Evolutionary conservation across 2,888 invertebrate genomes (phyloP).

Genomic region (Chymomyza caudatula): DNA sequence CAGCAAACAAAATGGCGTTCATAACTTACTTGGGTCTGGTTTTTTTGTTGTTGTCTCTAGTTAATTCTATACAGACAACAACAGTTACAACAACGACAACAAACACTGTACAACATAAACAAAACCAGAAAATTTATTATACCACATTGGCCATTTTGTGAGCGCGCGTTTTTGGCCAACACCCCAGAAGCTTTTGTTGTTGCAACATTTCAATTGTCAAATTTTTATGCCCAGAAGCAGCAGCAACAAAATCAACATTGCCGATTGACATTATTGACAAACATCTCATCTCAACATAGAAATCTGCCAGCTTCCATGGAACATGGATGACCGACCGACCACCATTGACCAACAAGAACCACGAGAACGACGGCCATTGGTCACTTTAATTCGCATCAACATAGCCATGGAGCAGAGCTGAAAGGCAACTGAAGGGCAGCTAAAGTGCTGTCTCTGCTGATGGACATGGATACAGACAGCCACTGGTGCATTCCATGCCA

Average conservation of each 20-base stretch:
- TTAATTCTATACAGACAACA: conserved; percentile 40
- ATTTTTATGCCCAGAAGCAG: conserved; percentile 41
- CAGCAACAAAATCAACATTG: conserved; percentile 18
- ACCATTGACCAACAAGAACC: neutral
- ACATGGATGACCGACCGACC: too few relatives aligned
- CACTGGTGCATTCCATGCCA: neutral
- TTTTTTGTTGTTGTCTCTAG: conserved; percentile 27
- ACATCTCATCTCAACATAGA: conserved; percentile 9
- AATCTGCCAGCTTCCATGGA: too few relatives aligned
- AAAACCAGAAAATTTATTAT: conserved; percentile 51
- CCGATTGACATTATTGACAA: conserved; percentile 62
- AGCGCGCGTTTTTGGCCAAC: conserved; percentile 18
- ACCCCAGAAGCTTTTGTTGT: conserved; percentile 9
- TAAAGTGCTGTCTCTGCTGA: neutral
- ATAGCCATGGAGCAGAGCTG: neutral
- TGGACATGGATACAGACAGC: neutral
- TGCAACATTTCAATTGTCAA: conserved; percentile 53
- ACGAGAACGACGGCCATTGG: neutral
- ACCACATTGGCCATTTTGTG: conserved; percentile 25
- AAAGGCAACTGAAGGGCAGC: neutral
- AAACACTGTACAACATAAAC: conserved; percentile 9
- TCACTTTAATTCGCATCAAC: neutral
- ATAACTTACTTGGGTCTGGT: conserved; percentile 33
- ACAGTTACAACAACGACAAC: conserved; percentile 9
- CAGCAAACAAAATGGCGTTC: conserved; percentile 40